A percentile compares a stretch with the other conserved stretches of the same genome.
These are phyloP conservation scores for Montipora cactus DNA, from an alignment of 64 coral and sea anemone species.

Conservation along the genomic window DNA sequence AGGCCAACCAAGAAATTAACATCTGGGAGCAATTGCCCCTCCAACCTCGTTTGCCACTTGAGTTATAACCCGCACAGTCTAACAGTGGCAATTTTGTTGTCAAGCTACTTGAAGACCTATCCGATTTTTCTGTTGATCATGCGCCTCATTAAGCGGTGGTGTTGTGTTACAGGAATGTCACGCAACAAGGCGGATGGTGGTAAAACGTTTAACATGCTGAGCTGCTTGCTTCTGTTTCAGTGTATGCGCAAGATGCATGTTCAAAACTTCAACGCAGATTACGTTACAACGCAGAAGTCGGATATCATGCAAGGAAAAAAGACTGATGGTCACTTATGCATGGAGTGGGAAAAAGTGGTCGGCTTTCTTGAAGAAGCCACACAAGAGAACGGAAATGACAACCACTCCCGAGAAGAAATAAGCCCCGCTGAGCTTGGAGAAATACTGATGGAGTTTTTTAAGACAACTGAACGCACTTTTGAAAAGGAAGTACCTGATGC, in stretches of 20 bases:
- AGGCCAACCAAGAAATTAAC: background rate
- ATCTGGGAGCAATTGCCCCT: background rate
- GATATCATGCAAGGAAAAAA: background rate
- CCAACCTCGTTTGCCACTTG: conserved; percentile 58
- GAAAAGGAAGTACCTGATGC: conserved; percentile 53
- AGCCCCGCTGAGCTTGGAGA: conserved; percentile 32
- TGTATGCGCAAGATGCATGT: conserved; percentile 67
- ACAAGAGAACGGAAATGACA: background rate
- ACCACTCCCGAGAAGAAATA: background rate
- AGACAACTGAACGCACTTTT: conserved; percentile 41
- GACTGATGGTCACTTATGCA: background rate
- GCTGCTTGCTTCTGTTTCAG: conserved; percentile 73
- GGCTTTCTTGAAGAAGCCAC: background rate
- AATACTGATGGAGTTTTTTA: conserved; percentile 76
- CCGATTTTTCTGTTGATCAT: conserved; percentile 76
- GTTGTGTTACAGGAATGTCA: conserved; percentile 72
- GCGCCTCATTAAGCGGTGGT: conserved; percentile 84
- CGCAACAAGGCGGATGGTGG: conserved; percentile 63
- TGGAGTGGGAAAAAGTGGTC: background rate
- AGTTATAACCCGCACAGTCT: conserved; percentile 78
- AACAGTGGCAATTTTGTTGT: conserved; percentile 62
- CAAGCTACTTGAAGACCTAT: conserved; percentile 72
- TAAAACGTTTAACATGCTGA: conserved; percentile 69
- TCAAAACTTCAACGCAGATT: conserved; percentile 19
- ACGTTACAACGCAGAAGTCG: background rate